Evolutionary conservation across 1,140 invertebrate genomes (phyloP), one percentile per base, ranked within the genome.

Genomic region (Achroia grisella): DNA sequence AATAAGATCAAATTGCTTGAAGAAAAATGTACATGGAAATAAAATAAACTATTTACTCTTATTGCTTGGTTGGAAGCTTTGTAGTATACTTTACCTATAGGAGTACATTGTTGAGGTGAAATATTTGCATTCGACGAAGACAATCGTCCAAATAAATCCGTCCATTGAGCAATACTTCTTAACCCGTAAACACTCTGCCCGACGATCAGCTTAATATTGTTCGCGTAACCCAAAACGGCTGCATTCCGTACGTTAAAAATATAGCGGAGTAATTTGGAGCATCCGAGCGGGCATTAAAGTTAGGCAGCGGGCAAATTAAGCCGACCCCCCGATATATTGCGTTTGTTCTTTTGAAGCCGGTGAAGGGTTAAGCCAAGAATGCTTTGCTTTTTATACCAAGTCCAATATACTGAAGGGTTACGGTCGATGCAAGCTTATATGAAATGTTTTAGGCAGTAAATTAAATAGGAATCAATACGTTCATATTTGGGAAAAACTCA

Each of bases 321-420:
- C 77, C 71, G 58, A 62, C 59, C 75, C n/a, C 77, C 72, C 75
- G 63, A 82, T 81, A 85, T 85, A 85, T 85, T 85, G 81, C 76
- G 71, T 85, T 85, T 85, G 81, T 85, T 85, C 81, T 85, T 85
- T 85, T 85, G 78, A 84, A 71, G 74, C 74, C 63, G 63, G 62
- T 77, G 73, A 87, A 87, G 83, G 85, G 85, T 87, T 87, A 75
- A 77, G 82, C 71, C 77, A 86, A 87, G 85, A 86, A 86, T 86
- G 82, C 82, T 80, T 79, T 76, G 82, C 77, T 86, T 87, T 86
- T 86, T 86, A 85, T 80, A 75, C 56, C 53, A 65, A 67, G 58
- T 70, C 69, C 67, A 79, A 79, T 79, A 76, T 73, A 23, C 17
- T 6, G 17, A 23, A 37, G 35, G 35, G 67, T 56, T 50, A 54